phyloP scores from a whole-genome alignment of 2,888 invertebrate species.

The Terebella lapidaria region DNA sequence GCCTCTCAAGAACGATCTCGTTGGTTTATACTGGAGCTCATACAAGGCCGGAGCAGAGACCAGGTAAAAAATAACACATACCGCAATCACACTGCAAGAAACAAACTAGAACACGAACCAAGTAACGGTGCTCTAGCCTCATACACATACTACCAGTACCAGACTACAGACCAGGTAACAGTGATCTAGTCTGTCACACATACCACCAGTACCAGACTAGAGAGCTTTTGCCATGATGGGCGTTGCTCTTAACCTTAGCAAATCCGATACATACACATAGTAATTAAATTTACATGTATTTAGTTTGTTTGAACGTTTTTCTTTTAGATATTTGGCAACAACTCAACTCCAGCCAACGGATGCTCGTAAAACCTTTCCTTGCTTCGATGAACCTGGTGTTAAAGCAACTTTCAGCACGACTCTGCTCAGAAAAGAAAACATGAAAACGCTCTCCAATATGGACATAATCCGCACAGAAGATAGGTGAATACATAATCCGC shows the following conservation, averaged over 20 bases:
- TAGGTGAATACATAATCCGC: not conserved
- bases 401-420: constrained; percentile 79
- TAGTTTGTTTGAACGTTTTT: too few species aligned
- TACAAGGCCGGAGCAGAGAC: constrained; percentile 19
- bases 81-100: too few species aligned
- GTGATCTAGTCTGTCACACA: too few species aligned
- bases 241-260: too few species aligned
- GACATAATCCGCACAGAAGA: not conserved
- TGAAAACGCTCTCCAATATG: constrained; percentile 37
- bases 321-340: constrained; percentile 63
- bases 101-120: too few species aligned
- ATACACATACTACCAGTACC: not conserved
- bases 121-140: not conserved
- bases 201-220: too few species aligned
- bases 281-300: not conserved
- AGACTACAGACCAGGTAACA: too few species aligned
- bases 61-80: constrained; percentile 12
- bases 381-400: constrained; percentile 83
- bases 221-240: too few species aligned
- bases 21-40: constrained; percentile 23
- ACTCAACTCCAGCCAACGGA: constrained; percentile 85
- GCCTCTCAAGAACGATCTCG: constrained; percentile 18
- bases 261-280: too few species aligned
- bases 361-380: constrained; percentile 86
- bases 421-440: constrained; percentile 57